Conservation (phyloP, 2,113 vertebrate genomes). For the Lathamus discolor region DNA sequence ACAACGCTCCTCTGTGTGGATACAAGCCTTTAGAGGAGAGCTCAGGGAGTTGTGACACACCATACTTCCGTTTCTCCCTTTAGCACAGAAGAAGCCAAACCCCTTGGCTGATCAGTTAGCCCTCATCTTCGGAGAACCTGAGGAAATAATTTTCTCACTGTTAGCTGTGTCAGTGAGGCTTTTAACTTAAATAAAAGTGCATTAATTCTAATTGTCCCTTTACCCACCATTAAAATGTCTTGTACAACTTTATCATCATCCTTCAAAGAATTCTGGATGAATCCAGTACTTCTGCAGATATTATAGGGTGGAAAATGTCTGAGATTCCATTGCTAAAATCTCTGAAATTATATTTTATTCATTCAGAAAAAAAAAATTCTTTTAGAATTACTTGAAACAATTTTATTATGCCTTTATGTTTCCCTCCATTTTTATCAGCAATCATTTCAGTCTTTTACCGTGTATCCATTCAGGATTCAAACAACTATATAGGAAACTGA, state of each 20-base stretch:
- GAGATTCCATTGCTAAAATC: background rate
- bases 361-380: background rate
- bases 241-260: background rate
- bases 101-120: background rate
- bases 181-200: background rate
- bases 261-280: background rate
- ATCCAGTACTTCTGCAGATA: background rate
- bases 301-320: background rate
- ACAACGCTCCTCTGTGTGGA: background rate
- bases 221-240: background rate
- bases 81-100: background rate
- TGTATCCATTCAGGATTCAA: background rate
- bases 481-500: background rate
- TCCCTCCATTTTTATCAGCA: background rate
- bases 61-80: background rate
- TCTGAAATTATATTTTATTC: background rate
- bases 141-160: background rate
- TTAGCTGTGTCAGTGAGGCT: background rate
- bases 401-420: background rate
- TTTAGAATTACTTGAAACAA: background rate
- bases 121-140: background rate
- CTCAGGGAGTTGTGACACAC: accelerated
- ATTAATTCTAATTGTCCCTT: background rate
- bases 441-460: background rate
- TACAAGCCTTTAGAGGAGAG: background rate